A percentile compares a stretch with the other conserved stretches of the same genome.
These are phyloP conservation scores for Larimichthys crocea DNA, from an alignment of 2,113 vertebrate genomes.

Conservation along the genomic window DNA sequence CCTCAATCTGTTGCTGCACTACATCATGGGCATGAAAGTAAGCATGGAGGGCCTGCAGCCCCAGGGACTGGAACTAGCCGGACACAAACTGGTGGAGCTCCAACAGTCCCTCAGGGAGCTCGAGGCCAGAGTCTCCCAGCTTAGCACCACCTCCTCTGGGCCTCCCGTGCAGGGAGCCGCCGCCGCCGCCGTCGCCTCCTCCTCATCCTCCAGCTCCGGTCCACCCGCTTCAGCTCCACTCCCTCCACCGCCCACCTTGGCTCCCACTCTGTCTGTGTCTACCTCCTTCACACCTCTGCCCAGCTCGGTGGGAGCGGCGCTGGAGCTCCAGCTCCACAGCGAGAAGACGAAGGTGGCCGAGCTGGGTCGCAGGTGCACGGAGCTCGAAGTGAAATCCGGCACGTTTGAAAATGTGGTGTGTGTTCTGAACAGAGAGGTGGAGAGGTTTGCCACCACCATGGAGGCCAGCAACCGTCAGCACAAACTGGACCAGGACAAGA, in stretches of 20 bases:
- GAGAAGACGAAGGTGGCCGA: conserved; percentile 80
- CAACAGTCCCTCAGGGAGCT: conserved; percentile 82
- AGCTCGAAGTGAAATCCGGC: conserved; percentile 89
- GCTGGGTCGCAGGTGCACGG: conserved; percentile 84
- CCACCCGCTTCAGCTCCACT: conserved; percentile 61
- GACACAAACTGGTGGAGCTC: conserved; percentile 83
- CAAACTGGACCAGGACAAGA: conserved; percentile 93
- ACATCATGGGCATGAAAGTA: conserved; percentile 86
- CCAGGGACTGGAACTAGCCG: conserved; percentile 83
- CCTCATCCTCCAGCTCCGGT: conserved; percentile 73
- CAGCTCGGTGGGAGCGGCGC: conserved; percentile 81
- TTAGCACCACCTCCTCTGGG: conserved; percentile 70
- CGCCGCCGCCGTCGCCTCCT: conserved; percentile 61
- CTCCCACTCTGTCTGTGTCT: conserved; percentile 78
- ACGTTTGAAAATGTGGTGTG: conserved; percentile 98
- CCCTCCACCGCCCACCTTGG: conserved; percentile 66
- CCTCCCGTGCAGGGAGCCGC: conserved; percentile 83
- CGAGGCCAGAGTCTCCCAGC: conserved; percentile 80
- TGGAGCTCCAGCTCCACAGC: conserved; percentile 82
- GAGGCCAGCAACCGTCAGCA: conserved; percentile 92
- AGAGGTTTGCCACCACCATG: conserved; percentile 88
- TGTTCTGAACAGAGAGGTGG: conserved; percentile 95
- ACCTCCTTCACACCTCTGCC: conserved; percentile 85
- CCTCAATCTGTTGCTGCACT: conserved; percentile 89
- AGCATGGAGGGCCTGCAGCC: conserved; percentile 85